Evolutionary conservation across 1,140 invertebrate genomes (phyloP), one percentile per base, ranked within the genome.

Genomic region (Bombus sibiricus): DNA sequence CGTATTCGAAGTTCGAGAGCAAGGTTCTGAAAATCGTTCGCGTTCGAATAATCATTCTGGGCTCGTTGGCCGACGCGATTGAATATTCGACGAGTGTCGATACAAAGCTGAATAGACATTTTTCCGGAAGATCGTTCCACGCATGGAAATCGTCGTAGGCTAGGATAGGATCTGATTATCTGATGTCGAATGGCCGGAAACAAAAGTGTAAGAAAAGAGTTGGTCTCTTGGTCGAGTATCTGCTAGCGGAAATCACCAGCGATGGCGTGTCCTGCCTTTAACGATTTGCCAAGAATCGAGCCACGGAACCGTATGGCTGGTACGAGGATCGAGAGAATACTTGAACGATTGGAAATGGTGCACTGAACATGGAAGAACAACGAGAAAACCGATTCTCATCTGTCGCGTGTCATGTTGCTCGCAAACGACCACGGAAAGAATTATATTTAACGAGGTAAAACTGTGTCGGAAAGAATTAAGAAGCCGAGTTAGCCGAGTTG

Each of bases 341-440:
- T 32, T 15, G 64, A 34, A 43, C 47, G 47, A 53, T n/a, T 39
- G n/a, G 64, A 34, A n/a, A 34, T 25, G 22, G 1, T n/a, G n/a
- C 41, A 43, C 15, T 53, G 39, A 28, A 5, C 47, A 22, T n/a
- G 37, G n/a, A 32, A 57, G 22, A 37, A 62, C 71, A 53, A n/a
- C 34, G 47, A 28, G 37, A n/a, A 62, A 25, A 64, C 47, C 47
- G 47, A 53, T 53, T 53, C 47, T 53, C 47, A 53, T 78, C 53
- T 69, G 57, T 64, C 69, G 77, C 82, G 59, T 71, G 41, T 79
- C 47, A 8, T 4, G 68, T 83, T 76, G 25, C 18, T 68, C 41
- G 64, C 18, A 53, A 53, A 53, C 47, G 18, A 22, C 18, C 18
- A 53, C 39, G 37, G n/a, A n/a, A 39, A 43, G 34, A 41, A 71